phyloP scores from a whole-genome alignment of 2,797 vertebrate genomes.

The Anolis apletophallus region DNA sequence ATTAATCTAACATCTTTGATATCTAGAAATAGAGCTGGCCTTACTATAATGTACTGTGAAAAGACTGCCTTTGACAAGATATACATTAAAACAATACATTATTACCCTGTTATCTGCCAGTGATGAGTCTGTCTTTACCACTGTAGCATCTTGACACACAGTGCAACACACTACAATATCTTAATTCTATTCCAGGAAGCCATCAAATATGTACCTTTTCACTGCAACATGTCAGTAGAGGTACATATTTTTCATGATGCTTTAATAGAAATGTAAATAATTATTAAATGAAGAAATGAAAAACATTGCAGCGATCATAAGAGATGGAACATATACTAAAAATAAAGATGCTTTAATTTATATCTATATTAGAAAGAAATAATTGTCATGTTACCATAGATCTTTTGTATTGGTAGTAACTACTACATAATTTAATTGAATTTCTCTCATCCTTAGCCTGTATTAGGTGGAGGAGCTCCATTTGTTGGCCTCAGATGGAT shows the following conservation, averaged over 20 bases:
- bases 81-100: too few species aligned
- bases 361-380: neutral
- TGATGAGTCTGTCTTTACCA: too few species aligned
- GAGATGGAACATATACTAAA: neutral
- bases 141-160: too few species aligned
- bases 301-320: neutral
- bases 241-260: neutral
- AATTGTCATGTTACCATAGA: neutral
- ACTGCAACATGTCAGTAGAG: too few species aligned
- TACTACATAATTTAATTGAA: too few species aligned
- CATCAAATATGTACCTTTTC: too few species aligned
- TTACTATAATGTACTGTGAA: neutral
- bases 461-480: too few species aligned
- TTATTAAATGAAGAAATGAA: neutral
- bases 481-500: too few species aligned
- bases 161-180: too few species aligned
- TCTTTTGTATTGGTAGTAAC: neutral
- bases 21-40: neutral
- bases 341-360: neutral
- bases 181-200: too few species aligned
- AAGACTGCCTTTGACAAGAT: neutral
- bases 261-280: neutral
- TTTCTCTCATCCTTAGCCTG: too few species aligned
- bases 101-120: too few species aligned
- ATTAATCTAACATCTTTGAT: neutral